Conservation (phyloP, 2,113 vertebrate species). For the Sminthopsis crassicaudata region DNA sequence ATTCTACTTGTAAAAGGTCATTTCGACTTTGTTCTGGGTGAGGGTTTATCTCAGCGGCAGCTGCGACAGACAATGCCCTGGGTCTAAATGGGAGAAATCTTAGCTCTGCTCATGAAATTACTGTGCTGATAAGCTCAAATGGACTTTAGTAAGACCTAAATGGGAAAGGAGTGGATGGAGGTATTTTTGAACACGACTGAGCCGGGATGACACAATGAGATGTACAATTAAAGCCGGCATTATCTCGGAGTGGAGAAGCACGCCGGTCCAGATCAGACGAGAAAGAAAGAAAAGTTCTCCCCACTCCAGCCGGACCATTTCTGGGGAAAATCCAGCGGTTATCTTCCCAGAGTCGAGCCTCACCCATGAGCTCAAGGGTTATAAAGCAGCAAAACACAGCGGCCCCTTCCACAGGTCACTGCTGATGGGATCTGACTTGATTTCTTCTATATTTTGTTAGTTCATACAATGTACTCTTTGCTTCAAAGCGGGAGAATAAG, state of each 20-base stretch:
- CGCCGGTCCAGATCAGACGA: constrained; percentile 45
- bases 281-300: constrained; percentile 6
- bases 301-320: background rate
- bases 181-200: constrained; percentile 80
- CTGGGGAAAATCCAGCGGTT: accelerated
- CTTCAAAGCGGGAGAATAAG: background rate
- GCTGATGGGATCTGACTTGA: accelerated
- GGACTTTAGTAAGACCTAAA: constrained; percentile 90
- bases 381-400: accelerated
- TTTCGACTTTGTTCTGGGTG: constrained; percentile 96
- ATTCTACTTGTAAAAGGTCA: constrained; percentile 97
- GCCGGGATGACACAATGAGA: constrained; percentile 81
- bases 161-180: constrained; percentile 86
- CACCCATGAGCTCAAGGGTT: background rate
- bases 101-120: constrained; percentile 94
- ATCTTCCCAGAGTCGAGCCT: background rate
- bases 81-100: constrained; percentile 95
- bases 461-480: accelerated
- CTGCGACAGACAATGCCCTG: constrained; percentile 93
- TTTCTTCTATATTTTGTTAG: background rate
- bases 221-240: constrained; percentile 76
- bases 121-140: constrained; percentile 94
- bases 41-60: constrained; percentile 98
- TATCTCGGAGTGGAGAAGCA: constrained; percentile 58
- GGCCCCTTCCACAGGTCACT: accelerated